Base-by-base conservation (phyloP, 2,888 invertebrate species). In the Crioceris asparagi region DNA sequence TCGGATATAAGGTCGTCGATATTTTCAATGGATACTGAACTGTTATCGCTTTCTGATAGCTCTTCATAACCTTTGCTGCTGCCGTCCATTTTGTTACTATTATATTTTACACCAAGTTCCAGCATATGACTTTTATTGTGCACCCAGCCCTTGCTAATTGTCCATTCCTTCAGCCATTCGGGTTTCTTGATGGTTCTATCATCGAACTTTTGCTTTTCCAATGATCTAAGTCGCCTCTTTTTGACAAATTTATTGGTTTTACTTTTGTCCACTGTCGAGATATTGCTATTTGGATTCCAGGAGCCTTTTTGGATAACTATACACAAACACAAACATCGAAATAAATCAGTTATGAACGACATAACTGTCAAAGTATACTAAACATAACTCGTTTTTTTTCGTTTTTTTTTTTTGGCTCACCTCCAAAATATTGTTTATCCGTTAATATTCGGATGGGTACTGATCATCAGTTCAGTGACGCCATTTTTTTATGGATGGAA, bases 141-240 rank as follows among this genome's bases (percentile, higher is more conserved):
- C 40, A 63, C 59, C 65, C 65, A 65, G 2, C 64, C 65, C 42
- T 65, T 65, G 38, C 63, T 63, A n/a, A 65, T 63, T 0, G 65
- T 65, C 65, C 65, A 65, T 44, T 65, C 64, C 39, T 63, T 64
- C 29, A 62, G 41, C 65, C 65, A 65, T 40, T 60, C 62, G 0
- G 62, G 61, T 48, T 56, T 60, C n/a, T n/a, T n/a, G n/a, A n/a
- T n/a, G n/a, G n/a, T n/a, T n/a, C n/a, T n/a, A 4, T 15, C 30
- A 7, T 15, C 30, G 15, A 14, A 37, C 43, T 29, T 44, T 47
- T 2, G 33, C 15, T 27, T 27, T 19, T 46, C 44, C 8, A 18
- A n/a, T 8, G 41, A 45, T 11, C 35, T 47, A 16, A 50, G 47
- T 17, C 45, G 48, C 17, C 44, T 44, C 17, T 43, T 50, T 10